Percentiles rank a stretch among this genome's conserved stretches.
Evolutionary conservation across 2,113 vertebrate species (phyloP).

Genomic region (Chloroceryle aenea): DNA sequence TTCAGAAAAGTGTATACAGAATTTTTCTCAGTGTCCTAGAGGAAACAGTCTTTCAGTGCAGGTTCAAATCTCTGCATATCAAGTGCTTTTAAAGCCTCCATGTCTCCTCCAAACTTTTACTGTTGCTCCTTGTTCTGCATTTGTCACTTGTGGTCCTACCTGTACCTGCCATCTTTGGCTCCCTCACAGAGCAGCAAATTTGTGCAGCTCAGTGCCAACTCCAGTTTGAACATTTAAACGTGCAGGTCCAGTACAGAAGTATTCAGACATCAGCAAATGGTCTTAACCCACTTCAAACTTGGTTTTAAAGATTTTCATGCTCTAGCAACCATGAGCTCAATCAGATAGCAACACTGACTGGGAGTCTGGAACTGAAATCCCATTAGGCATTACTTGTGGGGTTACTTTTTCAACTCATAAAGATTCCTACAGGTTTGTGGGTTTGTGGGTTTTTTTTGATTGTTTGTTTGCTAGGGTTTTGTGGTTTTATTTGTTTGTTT

Average conservation of each 20-base stretch:
- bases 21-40: neutral
- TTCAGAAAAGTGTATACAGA: neutral
- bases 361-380: neutral
- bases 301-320: neutral
- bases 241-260: neutral
- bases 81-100: neutral
- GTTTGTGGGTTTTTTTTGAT: too few relatives aligned
- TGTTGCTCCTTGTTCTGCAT: rapidly evolving
- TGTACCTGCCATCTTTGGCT: neutral
- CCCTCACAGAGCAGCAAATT: neutral
- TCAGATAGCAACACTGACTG: neutral
- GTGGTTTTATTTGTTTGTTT: too few relatives aligned
- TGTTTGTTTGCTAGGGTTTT: too few relatives aligned
- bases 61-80: neutral
- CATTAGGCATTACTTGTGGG: rapidly evolving
- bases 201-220: neutral
- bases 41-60: neutral
- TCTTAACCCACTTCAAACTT: neutral
- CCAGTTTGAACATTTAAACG: neutral
- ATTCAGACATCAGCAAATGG: neutral
- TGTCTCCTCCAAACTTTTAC: neutral
- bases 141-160: neutral
- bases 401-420: neutral
- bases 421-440: neutral
- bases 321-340: neutral